Conservation (phyloP, 64 coral and sea anemone species). For the Porites australiensis region DNA sequence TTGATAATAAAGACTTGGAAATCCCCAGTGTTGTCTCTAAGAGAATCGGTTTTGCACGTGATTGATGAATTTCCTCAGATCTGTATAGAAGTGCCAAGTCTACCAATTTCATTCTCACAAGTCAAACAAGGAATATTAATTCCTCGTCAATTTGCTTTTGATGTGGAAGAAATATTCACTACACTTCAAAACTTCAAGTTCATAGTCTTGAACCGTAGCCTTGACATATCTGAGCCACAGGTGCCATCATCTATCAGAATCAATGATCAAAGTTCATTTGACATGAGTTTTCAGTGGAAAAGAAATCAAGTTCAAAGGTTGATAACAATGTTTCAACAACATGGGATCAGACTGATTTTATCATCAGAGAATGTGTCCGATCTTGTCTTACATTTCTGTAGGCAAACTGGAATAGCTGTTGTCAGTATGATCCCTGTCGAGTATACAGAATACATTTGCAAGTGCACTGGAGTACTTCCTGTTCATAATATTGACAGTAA, state of each 20-base stretch:
- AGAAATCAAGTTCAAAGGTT: slow-evolving; percentile 34
- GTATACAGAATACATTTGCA: slow-evolving; percentile 67
- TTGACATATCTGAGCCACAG: slow-evolving; percentile 43
- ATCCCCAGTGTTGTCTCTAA: slow-evolving; percentile 11
- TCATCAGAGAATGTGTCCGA: slow-evolving; percentile 73
- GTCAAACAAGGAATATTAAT: slow-evolving; percentile 84
- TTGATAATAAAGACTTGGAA: slow-evolving; percentile 44
- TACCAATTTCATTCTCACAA: slow-evolving; percentile 63
- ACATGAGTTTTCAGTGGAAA: slow-evolving; percentile 34
- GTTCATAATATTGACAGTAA: slow-evolving; percentile 32
- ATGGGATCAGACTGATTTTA: slow-evolving; percentile 76
- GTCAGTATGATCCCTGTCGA: slow-evolving; percentile 88
- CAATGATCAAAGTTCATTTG: slow-evolving; percentile 15
- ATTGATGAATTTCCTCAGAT: slow-evolving; percentile 81
- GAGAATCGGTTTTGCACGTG: slow-evolving; percentile 45
- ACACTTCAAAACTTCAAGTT: slow-evolving; percentile 35
- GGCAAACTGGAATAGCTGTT: slow-evolving; percentile 82
- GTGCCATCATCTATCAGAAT: slow-evolving; percentile 45
- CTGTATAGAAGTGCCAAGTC: slow-evolving; percentile 74
- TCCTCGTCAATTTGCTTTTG: slow-evolving; percentile 82
- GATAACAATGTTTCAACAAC: slow-evolving; percentile 56
- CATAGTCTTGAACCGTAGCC: slow-evolving; percentile 62
- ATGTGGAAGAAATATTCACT: slow-evolving; percentile 34
- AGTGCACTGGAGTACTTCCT: slow-evolving; percentile 58
- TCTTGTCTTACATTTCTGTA: slow-evolving; percentile 85